phyloP scores from a whole-genome alignment of 2,888 invertebrate species.

The Cartodere bifasciata region DNA sequence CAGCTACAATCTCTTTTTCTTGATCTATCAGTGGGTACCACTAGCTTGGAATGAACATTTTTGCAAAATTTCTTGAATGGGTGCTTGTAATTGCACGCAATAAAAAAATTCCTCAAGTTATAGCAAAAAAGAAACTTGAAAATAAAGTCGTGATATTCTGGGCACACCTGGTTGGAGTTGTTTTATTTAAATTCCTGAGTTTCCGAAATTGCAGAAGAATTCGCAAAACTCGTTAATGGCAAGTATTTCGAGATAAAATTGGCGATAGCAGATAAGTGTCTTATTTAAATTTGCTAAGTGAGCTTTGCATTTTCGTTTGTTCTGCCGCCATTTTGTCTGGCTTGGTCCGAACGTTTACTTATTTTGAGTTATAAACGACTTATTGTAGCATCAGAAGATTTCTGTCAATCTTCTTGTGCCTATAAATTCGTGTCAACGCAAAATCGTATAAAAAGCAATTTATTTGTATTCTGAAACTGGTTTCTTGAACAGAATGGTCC shows the following conservation, averaged over 20 bases:
- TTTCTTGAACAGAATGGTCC: conserved; percentile 21
- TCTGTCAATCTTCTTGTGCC: conserved; percentile 30
- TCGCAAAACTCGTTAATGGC: conserved; percentile 13
- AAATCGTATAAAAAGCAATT: conserved; percentile 34
- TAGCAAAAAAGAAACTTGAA: no score
- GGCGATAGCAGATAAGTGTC: conserved; percentile 25
- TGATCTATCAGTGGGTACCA: no score
- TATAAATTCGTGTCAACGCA: conserved; percentile 31
- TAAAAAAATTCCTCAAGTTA: no score
- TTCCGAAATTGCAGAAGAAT: conserved; percentile 12
- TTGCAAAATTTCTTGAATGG: no score
- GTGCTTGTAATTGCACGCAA: no score
- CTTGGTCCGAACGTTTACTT: conserved; percentile 27
- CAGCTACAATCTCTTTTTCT: no score
- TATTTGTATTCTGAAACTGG: conserved; percentile 27
- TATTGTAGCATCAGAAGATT: conserved; percentile 28
- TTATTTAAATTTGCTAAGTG: conserved; percentile 30
- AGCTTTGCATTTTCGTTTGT: conserved; percentile 21
- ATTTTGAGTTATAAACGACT: conserved; percentile 28
- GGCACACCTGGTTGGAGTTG: no score
- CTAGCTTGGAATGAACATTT: no score
- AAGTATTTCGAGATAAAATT: conserved; percentile 22
- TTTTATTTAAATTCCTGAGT: no score
- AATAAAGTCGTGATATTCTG: no score
- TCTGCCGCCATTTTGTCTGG: conserved; percentile 29